These are phyloP conservation scores for Conomelus anceps DNA, from an alignment of 2,888 invertebrate species.

Conservation along the genomic window DNA sequence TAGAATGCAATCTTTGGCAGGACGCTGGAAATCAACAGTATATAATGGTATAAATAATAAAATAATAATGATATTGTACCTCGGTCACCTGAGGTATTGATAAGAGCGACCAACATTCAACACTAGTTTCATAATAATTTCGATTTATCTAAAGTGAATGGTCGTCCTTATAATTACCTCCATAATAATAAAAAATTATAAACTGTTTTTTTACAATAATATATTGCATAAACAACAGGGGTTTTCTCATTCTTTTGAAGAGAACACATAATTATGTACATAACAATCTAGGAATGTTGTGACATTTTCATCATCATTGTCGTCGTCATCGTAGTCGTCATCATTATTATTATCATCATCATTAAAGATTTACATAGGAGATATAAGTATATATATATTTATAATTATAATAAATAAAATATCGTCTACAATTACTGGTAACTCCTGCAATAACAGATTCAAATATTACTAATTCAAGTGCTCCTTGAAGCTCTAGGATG, in stretches of 20 bases:
- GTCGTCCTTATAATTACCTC: background rate
- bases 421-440: slow-evolving; percentile 33
- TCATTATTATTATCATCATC: slow-evolving; percentile 18
- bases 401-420: slow-evolving; percentile 31
- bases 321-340: slow-evolving; percentile 15
- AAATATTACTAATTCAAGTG: slow-evolving; percentile 30
- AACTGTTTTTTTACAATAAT: slow-evolving; percentile 31
- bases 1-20: background rate
- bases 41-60: background rate
- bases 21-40: background rate
- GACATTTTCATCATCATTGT: slow-evolving; percentile 33
- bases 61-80: background rate
- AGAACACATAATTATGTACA: slow-evolving; percentile 35
- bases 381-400: background rate
- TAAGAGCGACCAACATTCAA: background rate
- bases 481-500: slow-evolving; percentile 32
- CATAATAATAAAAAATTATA: slow-evolving; percentile 22
- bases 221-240: slow-evolving; percentile 25
- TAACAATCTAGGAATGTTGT: slow-evolving; percentile 35
- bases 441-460: slow-evolving; percentile 31
- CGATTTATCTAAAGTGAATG: background rate
- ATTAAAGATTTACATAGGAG: slow-evolving; percentile 19
- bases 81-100: background rate
- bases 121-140: background rate
- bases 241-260: slow-evolving; percentile 31